A percentile compares a stretch with the other conserved stretches of the same genome.
phyloP scores from a whole-genome alignment of 64 coral and sea anemone genomes.

The Porites lutea region DNA sequence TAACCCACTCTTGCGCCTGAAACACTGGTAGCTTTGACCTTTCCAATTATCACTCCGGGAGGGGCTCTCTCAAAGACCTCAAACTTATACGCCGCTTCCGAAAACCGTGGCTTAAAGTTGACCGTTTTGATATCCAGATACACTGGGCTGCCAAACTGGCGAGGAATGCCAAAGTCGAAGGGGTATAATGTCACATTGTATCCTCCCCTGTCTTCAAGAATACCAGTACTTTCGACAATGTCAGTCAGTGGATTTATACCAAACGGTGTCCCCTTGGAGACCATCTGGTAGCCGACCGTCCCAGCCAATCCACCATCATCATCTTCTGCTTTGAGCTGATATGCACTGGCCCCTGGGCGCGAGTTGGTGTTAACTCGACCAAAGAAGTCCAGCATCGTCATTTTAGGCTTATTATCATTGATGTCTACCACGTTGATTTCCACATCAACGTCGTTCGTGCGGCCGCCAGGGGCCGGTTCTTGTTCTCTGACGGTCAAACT shows the following conservation, averaged over 20 bases:
- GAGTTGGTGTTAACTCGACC: constrained; percentile 79
- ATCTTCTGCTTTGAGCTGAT: constrained; percentile 73
- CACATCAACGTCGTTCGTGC: constrained; percentile 76
- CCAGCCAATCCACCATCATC: constrained; percentile 80
- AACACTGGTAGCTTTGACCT: constrained; percentile 69
- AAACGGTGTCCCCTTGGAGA: constrained; percentile 37
- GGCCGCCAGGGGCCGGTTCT: constrained; percentile 13
- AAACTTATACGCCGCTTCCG: constrained; percentile 75
- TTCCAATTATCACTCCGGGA: constrained; percentile 42
- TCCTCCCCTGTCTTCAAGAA: constrained; percentile 53
- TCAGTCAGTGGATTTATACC: constrained; percentile 73
- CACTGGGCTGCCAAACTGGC: constrained; percentile 41
- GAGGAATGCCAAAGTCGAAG: constrained; percentile 85
- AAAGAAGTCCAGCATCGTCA: constrained; percentile 4
- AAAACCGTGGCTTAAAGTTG: constrained; percentile 67
- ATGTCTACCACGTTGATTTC: constrained; percentile 86
- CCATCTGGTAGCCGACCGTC: constrained; percentile 67
- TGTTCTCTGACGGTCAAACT: constrained; percentile 76
- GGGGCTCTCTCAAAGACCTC: constrained; percentile 39
- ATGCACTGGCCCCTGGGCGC: constrained; percentile 65
- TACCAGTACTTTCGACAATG: constrained; percentile 63
- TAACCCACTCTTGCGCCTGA: constrained; percentile 72
- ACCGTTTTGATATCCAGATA: constrained; percentile 58
- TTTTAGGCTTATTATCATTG: constrained; percentile 74
- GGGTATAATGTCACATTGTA: constrained; percentile 66